A percentile compares a stretch with the other conserved stretches of the same genome.
Conservation (phyloP, 2,888 invertebrate species). For the Cheilosia urbana region DNA sequence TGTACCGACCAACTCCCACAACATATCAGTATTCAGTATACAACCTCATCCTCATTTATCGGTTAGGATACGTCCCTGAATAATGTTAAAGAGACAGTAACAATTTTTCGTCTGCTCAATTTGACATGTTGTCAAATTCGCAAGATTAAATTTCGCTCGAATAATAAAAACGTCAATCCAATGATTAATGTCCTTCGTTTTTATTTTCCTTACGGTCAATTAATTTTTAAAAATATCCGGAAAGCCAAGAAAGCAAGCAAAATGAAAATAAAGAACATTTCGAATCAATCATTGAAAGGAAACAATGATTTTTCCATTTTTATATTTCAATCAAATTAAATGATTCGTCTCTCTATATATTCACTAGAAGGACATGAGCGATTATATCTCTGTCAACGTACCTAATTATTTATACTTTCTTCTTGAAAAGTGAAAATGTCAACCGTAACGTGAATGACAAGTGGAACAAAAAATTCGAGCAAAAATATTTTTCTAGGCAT, state of each 20-base stretch:
- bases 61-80: background rate
- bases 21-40: background rate
- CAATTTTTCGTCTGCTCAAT: background rate
- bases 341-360: background rate
- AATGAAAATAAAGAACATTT: background rate
- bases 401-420: slow-evolving; percentile 25
- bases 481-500: no score
- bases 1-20: no score
- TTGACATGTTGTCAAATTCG: slow-evolving; percentile 16
- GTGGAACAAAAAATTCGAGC: background rate
- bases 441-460: background rate
- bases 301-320: slow-evolving; percentile 15
- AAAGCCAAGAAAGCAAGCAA: background rate
- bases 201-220: slow-evolving; percentile 29
- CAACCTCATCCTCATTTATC: background rate
- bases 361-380: background rate
- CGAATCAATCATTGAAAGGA: slow-evolving; percentile 23
- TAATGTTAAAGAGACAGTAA: background rate
- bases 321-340: background rate
- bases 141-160: slow-evolving; percentile 29
- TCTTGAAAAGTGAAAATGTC: slow-evolving; percentile 3
- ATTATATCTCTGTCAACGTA: background rate
- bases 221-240: slow-evolving; percentile 12
- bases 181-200: slow-evolving; percentile 27
- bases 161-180: slow-evolving; percentile 18